Base-by-base conservation (phyloP, 1,140 invertebrate species). In the Planococcus citri region DNA sequence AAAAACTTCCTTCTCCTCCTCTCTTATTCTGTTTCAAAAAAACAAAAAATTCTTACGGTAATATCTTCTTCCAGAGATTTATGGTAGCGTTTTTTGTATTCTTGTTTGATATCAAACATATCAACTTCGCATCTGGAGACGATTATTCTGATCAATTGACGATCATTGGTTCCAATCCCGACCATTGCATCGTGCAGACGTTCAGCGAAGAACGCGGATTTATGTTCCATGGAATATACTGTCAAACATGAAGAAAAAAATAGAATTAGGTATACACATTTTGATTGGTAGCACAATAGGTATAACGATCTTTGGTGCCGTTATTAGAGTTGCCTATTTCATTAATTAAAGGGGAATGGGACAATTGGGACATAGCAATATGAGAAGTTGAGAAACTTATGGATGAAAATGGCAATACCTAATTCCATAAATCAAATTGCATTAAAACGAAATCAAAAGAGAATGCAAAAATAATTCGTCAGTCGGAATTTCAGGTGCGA, bases 71-170 rank as follows among this genome's bases (percentile, higher is more conserved):
- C 87, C 70, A 97, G 80, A 1, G 86, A 83, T 75, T 91, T 91
- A 25, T 86, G 88, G 76, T 92, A 95, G 74, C 87, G 84, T 60
- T 79, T 80, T 76, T 90, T 82, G 79, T 90, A 95, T 68, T 86
- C 84, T 22, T 88, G 84, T 75, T 93, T 93, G 72, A 96, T 92
- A 72, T 92, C 87, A 0, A 83, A 87, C 76, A 95, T 80, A 80
- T 96, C 93, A 27, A 94, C 86, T 84, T 96, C 94, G 72, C 87
- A 90, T 71, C 94, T 84, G 0, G 89, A 86, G 1, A 94, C 88
- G 70, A 96, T 83, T 58, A 96, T 85, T 72, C 94, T 85, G 72
- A 95, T 94, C 68, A 97, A 80, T 69, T 89, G 88, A 1, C 86
- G 83, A 76, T 96, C 93, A 73, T 88, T 87, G 0, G 93, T 96